Base-by-base conservation (phyloP, 2,888 invertebrate species). In the Alitta virens region DNA sequence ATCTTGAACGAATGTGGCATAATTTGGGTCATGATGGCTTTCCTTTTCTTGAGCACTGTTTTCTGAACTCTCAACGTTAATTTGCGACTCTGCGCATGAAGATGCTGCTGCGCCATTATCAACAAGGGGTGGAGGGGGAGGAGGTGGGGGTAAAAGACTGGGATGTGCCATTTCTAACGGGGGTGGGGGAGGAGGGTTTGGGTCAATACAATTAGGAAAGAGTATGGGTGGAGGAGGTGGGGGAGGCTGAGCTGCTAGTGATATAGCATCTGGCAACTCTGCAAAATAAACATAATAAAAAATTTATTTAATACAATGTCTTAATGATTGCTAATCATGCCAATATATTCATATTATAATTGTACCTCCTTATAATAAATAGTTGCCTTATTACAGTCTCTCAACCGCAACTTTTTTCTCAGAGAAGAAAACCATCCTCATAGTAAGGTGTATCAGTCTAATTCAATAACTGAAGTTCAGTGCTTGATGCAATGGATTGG, bases 21-120 rank as follows among this genome's bases (percentile, higher is more conserved):
- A 33, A 12, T 33, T 33, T 7, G 5, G 7, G 33, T 33, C 33
- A 33, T 7, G 33, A 12, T 5, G 7, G 5, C 5, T 12, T 5
- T 33, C 33, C 12, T 5, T 5, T 33, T 33, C 33, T 33, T 33
- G 5, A 12, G 33, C 7, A 12, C 33, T 12, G 12, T 33, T 33
- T 33, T 33, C 33, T 5, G 33, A 33, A 5, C 5, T 33, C 33
- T 33, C 33, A 33, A 33, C 33, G 33, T 33, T 12, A 5, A 5
- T 16, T n/a, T 49, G 49, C 23, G 49, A 49, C 5, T 18, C 49
- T 5, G 18, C 3, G 5, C 3, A 66, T 49, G 66, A 63, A 21
- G 68, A 63, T 9, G 63, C 67, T 18, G 66, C 66, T 51, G 61
- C 71, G 57, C 57, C 67, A 71, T 24, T 72, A 73, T 64, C 65